Base-by-base conservation (phyloP, 2,888 invertebrate species). In the Eustalomyia histrio region DNA sequence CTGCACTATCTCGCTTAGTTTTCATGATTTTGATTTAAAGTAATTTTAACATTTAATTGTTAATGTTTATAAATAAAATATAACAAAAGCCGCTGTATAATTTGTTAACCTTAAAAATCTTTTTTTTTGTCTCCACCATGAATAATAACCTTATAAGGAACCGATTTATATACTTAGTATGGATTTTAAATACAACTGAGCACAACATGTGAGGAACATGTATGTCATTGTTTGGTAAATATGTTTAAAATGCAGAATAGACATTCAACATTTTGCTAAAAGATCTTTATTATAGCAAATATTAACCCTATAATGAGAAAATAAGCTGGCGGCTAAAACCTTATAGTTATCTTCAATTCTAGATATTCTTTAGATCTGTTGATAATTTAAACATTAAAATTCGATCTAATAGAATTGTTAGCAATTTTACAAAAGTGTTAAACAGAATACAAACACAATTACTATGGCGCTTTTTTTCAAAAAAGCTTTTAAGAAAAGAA, bases 391-490 rank as follows among this genome's bases (percentile, higher is more conserved):
- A 29, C 29, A 29, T 29, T 29, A 1, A 29, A n/a, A 3, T 29
- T 29, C 29, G 7, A 29, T 29, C 29, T 29, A 29, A 29, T 29
- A 29, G 29, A 29, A 6, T 7, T 29, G 29, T 29, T 6, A 29
- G 7, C 29, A 29, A 6, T 29, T 29, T 29, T 29, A 29, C 29
- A 29, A 47, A 76, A 52, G 16, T 33, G 18, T 35, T 69, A 61
- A 73, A 58, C 29, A n/a, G 17, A 47, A 74, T 64, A 78, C 35
- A 64, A 17, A 47, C 5, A n/a, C 63, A 67, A 67, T 58, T 52
- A 21, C 33, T 47, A n/a, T 14, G 43, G 43, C 43, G 43, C 43
- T 47, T 47, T 47, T 43, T 9, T 39, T 12, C 14, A 39, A 29
- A 39, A 47, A 47, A 47, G 43, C 43, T 47, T n/a, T 47, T 47